These are phyloP conservation scores for Furnarius figulus DNA, from an alignment of 2,113 vertebrate genomes.

Conservation along the genomic window DNA sequence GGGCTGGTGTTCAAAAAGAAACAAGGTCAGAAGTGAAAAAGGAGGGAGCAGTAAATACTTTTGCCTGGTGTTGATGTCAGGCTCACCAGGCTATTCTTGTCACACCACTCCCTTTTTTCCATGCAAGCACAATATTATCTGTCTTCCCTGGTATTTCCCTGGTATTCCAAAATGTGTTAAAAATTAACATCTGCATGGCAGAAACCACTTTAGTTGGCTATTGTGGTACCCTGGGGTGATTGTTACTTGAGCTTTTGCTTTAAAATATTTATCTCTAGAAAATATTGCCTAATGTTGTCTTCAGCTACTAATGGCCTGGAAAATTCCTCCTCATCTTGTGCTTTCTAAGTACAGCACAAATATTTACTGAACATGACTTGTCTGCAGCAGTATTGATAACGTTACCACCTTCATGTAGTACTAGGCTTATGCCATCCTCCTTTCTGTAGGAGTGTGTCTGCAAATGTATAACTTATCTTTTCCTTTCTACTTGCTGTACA, in stretches of 20 bases:
- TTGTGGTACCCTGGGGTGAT: background rate
- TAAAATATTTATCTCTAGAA: background rate
- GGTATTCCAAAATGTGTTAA: constrained; percentile 4
- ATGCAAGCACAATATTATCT: background rate
- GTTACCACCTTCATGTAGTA: background rate
- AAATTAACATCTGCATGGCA: background rate
- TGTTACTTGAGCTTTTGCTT: background rate
- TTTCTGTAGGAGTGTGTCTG: background rate
- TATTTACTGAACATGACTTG: background rate
- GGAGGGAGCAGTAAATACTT: background rate
- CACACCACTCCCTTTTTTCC: constrained; percentile 4
- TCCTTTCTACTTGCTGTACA: background rate
- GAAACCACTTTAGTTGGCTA: background rate
- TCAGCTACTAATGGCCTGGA: background rate
- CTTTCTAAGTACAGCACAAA: background rate
- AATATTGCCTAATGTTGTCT: background rate
- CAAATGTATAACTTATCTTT: background rate
- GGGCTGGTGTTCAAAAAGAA: constrained; percentile 11
- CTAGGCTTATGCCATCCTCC: background rate
- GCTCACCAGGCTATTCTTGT: constrained; percentile 35
- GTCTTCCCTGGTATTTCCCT: constrained; percentile 28
- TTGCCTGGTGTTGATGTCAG: background rate
- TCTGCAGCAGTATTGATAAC: background rate
- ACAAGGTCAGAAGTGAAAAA: constrained; percentile 10
- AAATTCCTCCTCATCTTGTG: background rate